A percentile compares a stretch with the other conserved stretches of the same genome.
Evolutionary conservation across 2,797 vertebrate species (phyloP).

Genomic region (Eutrigla gurnardus): DNA sequence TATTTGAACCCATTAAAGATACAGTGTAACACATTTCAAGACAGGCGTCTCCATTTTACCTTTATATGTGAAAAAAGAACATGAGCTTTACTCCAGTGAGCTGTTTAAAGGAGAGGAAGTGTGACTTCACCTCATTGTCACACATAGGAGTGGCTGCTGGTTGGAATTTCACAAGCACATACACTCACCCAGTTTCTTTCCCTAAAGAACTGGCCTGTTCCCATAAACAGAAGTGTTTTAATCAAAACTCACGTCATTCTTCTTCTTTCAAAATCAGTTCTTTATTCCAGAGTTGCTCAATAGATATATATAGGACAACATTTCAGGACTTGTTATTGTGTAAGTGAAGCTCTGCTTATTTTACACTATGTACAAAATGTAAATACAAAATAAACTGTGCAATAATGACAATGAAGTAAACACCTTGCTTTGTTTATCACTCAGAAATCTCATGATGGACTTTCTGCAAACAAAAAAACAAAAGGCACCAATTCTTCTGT

Average conservation of each 20-base stretch:
- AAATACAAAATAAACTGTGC: conserved; percentile 46
- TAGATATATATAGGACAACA: conserved; percentile 15
- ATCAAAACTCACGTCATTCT: not conserved
- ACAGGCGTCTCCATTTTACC: not conserved
- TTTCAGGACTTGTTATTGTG: conserved; percentile 4
- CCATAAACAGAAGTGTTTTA: not conserved
- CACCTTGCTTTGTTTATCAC: conserved; percentile 5
- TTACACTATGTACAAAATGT: conserved; percentile 51
- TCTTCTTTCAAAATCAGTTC: conserved; percentile 31
- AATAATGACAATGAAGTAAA: conserved; percentile 27
- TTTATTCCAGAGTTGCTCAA: conserved; percentile 54
- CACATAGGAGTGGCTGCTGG: conserved; percentile 32
- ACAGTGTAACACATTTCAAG: not conserved
- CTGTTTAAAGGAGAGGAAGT: not conserved
- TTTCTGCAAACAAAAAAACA: conserved; percentile 4
- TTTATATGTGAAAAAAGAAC: not conserved
- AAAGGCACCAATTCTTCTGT: not conserved
- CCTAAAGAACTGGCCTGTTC: not conserved
- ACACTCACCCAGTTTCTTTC: conserved; percentile 1
- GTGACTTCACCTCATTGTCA: conserved; percentile 15
- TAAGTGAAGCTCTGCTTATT: conserved; percentile 23
- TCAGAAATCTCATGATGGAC: not conserved
- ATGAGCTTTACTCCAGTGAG: not conserved
- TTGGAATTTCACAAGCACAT: conserved; percentile 37
- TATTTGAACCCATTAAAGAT: not conserved